Base-by-base conservation (phyloP, 2,888 invertebrate species). In the Ditula angustiorana region DNA sequence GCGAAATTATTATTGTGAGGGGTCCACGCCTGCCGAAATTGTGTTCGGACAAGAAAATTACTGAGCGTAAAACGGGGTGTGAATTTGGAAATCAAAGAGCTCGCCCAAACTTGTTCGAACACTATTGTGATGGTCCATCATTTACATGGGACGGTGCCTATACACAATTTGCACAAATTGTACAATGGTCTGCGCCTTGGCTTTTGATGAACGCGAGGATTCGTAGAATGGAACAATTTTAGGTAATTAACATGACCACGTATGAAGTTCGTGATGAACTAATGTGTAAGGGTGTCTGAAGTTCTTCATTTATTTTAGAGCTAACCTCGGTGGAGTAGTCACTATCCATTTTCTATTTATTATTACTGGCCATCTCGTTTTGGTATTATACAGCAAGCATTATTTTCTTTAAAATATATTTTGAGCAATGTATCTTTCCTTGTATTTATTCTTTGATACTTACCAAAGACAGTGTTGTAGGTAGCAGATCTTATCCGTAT, bases 41-140 rank as follows among this genome's bases (percentile, higher is more conserved):
- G 90, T 92, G 91, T 90, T 91, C 91, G 91, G 90, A 90, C 90
- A 92, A 92, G 92, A 92, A 92, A 92, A 92, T 92, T 92, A 92
- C 87, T 90, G 87, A 90, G 92, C 92, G 91, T 91, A 88, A 92
- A 91, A 87, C 90, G 82, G 92, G 91, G 91, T 91, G 92, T 86
- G 90, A 90, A 90, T 90, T 89, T 87, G 86, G 82, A 84, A 91
- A 90, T 88, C 90, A 91, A 90, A 90, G 90, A 89, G 89, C 81
- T 78, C 79, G 77, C 77, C 76, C 52, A 82, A 85, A 89, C 83
- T 90, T 86, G 84, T 87, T 82, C 81, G 70, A 75, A 78, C 82
- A 81, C 83, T 76, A 90, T 90, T 91, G 90, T 90, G 83, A 81
- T 75, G 78, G 78, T 75, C 85, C 87, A 85, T 86, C 86, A 89